Base-by-base conservation (phyloP, 2,888 invertebrate species). In the Mythimna lalbum region DNA sequence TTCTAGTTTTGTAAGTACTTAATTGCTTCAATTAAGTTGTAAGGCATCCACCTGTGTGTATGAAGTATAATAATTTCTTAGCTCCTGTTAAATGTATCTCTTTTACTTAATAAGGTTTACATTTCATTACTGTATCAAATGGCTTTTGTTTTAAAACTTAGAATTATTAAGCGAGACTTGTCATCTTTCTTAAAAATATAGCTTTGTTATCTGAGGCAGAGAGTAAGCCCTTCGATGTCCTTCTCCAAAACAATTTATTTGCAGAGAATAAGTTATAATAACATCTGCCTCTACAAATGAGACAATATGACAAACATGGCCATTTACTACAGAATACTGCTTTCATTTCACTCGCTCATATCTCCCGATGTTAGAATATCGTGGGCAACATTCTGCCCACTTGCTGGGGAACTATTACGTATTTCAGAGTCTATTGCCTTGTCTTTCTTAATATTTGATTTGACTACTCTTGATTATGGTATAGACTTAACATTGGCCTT, bases 291-390 rank as follows among this genome's bases (percentile, higher is more conserved):
- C 65, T 69, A 75, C 76, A 78, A 77, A 70, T 72, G 66, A 73
- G 62, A 79, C 68, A 69, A 76, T 74, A 81, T 73, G 81, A 79
- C 78, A 71, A 78, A 78, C 76, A 76, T 68, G 39, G 64, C 76
- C 68, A 80, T 76, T 73, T 55, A 56, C 68, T 69, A 78, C 84
- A 80, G 76, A 81, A 76, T 78, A 83, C 83, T 74, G 85, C 82
- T 90, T 90, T 90, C 90, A 91, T 91, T 89, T 88, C 81, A 85
- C 68, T 84, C 68, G 84, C 85, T 83, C 86, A 88, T 91, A 87
- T 90, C 87, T 89, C 82, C 83, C 75, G 74, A 77, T 85, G 86
- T 81, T 76, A 80, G 76, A 78, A 87, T 86, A 84, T 80, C 76
- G 87, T 85, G 82, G 86, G 80, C 84, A 84, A 90, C 90, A 86